Percentiles rank a stretch among this genome's conserved stretches.
Evolutionary conservation across 2,113 vertebrate genomes (phyloP).

Genomic region (Coregonus clupeaformis): DNA sequence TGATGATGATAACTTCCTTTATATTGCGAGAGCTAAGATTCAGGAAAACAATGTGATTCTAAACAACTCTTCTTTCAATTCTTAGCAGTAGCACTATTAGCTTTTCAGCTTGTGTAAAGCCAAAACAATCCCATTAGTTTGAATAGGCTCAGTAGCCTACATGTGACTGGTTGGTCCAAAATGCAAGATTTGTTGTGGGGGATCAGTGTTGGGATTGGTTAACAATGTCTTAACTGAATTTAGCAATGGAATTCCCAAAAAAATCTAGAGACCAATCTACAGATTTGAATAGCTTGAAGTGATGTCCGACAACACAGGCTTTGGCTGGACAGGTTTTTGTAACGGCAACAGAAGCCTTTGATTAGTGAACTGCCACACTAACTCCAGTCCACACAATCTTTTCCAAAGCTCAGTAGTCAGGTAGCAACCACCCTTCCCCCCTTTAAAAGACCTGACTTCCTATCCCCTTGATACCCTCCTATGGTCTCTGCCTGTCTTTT

Average conservation of each 20-base stretch:
- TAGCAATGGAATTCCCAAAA: neutral
- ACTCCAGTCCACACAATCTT: neutral
- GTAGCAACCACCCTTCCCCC: neutral
- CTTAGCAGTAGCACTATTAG: neutral
- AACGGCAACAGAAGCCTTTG: neutral
- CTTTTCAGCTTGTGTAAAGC: neutral
- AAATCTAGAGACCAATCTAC: neutral
- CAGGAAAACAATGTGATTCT: neutral
- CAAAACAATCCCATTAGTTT: neutral
- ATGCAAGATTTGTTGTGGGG: neutral
- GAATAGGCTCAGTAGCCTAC: neutral
- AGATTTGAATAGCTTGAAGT: neutral
- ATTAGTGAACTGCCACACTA: neutral
- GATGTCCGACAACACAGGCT: neutral
- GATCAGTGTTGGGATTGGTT: neutral
- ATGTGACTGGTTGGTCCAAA: neutral
- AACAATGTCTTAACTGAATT: neutral
- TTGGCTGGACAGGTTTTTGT: neutral
- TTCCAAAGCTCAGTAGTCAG: neutral
- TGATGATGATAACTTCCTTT: neutral
- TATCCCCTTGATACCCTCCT: neutral
- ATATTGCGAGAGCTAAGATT: neutral
- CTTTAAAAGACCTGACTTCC: neutral
- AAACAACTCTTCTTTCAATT: neutral
- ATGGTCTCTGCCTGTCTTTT: neutral